A percentile compares a stretch with the other conserved stretches of the same genome.
These are phyloP conservation scores for Rhynchopsitta pachyrhyncha DNA, from an alignment of 2,113 vertebrate species.

Conservation along the genomic window DNA sequence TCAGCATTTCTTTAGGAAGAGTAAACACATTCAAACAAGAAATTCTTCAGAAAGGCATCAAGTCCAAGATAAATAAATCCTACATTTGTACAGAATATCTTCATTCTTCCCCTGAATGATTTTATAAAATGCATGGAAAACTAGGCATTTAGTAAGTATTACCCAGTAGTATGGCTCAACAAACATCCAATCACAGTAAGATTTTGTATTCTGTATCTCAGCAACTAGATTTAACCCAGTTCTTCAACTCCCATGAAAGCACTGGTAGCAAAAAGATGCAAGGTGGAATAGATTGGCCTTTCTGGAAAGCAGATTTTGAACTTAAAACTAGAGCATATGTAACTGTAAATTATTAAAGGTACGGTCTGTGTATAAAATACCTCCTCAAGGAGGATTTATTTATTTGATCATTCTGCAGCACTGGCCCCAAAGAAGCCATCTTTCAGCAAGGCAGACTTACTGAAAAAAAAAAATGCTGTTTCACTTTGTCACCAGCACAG, in stretches of 20 bases:
- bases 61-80: not conserved
- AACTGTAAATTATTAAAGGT: not conserved
- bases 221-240: not conserved
- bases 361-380: not conserved
- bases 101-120: not conserved
- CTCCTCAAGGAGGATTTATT: not conserved
- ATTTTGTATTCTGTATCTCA: not conserved
- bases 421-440: not conserved
- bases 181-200: not conserved
- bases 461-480: not conserved
- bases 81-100: not conserved
- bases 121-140: not conserved
- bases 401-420: not conserved
- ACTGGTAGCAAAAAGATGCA: not conserved
- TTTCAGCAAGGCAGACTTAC: not conserved
- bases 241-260: not conserved
- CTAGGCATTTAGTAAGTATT: not conserved
- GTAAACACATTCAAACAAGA: not conserved
- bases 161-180: not conserved
- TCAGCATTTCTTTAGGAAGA: not conserved
- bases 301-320: not conserved
- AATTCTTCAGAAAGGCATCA: not conserved
- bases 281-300: not conserved
- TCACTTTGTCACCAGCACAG: accelerated
- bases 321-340: not conserved